Conservation (phyloP, 2,888 invertebrate species). For the Melanotus villosus region DNA sequence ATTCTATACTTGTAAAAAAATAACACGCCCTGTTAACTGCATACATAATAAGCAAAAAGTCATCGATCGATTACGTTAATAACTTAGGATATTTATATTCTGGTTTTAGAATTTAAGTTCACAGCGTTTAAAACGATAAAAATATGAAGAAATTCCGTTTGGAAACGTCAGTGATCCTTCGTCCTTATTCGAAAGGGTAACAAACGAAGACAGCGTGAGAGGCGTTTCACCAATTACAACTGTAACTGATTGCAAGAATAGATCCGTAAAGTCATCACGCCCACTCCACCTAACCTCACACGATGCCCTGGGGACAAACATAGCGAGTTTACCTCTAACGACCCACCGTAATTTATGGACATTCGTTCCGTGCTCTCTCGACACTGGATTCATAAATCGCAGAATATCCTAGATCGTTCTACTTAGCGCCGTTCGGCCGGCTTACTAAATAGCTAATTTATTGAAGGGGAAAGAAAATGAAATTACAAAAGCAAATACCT, state of each 20-base stretch:
- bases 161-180: constrained; percentile 32
- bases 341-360: constrained; percentile 53
- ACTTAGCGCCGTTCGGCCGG: constrained; percentile 31
- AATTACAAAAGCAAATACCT: constrained; percentile 6
- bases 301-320: constrained; percentile 54
- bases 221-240: constrained; percentile 47
- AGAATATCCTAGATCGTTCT: constrained; percentile 42
- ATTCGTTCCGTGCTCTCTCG: constrained; percentile 40
- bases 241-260: constrained; percentile 55
- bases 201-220: constrained; percentile 46
- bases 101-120: constrained; percentile 8
- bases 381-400: constrained; percentile 44
- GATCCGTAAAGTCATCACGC: constrained; percentile 58
- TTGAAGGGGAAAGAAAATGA: constrained; percentile 17
- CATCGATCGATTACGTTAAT: constrained; percentile 1
- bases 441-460: constrained; percentile 27
- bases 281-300: constrained; percentile 56
- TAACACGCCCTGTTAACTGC: constrained; percentile 14
- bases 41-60: constrained; percentile 3
- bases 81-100: constrained; percentile 24
- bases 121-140: constrained; percentile 1
- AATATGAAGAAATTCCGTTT: background rate
- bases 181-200: constrained; percentile 14
- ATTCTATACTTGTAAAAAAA: constrained; percentile 1
- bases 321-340: constrained; percentile 50